Conservation (phyloP, 2,797 vertebrate genomes). For the Thamnophis elegans region DNA sequence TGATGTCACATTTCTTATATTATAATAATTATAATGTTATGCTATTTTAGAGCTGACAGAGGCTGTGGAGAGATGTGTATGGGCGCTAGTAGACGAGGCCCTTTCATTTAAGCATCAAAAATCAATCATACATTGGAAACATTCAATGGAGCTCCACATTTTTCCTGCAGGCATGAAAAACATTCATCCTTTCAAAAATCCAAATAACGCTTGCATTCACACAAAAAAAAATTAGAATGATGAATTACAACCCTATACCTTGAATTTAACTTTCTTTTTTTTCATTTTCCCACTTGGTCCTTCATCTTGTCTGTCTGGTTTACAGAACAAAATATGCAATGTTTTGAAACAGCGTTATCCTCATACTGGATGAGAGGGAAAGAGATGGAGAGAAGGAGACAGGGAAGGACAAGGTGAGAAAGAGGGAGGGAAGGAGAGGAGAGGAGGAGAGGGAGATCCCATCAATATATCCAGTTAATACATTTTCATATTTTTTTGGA, state of each 20-base stretch:
- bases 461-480: conserved; percentile 38
- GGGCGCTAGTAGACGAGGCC: neutral
- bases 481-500: conserved; percentile 29
- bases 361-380: conserved; percentile 6
- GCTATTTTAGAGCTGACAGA: neutral
- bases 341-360: neutral
- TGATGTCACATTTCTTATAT: neutral
- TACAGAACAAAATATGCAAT: neutral
- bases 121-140: neutral
- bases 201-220: neutral
- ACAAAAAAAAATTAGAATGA: neutral
- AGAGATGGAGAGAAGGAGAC: no score
- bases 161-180: neutral
- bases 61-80: neutral
- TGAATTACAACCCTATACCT: neutral
- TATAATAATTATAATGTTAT: neutral
- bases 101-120: neutral
- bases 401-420: neutral
- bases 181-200: neutral
- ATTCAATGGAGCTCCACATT: neutral
- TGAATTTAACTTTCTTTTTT: neutral
- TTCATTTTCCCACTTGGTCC: neutral
- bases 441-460: no score
- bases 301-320: neutral
- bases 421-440: no score